Evolutionary conservation across 2,113 vertebrate species (phyloP).

Genomic region (Misgurnus anguillicaudatus): DNA sequence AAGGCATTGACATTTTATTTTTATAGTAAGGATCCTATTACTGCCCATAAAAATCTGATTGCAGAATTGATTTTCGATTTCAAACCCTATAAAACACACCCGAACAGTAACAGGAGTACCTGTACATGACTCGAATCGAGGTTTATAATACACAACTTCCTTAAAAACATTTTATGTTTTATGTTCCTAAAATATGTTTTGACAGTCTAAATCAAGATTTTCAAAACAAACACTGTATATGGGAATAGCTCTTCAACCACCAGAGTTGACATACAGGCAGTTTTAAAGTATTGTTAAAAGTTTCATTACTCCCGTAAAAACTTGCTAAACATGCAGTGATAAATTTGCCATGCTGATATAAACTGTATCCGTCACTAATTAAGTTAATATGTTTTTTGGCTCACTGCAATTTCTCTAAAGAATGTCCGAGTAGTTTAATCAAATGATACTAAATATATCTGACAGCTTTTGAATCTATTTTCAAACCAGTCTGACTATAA

Average conservation of each 20-base stretch:
- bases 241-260: not conserved
- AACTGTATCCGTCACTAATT: conserved; percentile 24
- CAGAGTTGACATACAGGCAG: not conserved
- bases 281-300: conserved; percentile 15
- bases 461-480: not conserved
- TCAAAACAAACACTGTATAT: not conserved
- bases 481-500: not conserved
- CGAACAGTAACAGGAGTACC: too few relatives aligned
- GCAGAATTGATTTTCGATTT: too few relatives aligned
- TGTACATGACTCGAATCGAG: too few relatives aligned
- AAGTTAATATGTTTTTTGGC: conserved; percentile 37
- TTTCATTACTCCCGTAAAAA: conserved; percentile 20
- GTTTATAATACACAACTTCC: too few relatives aligned
- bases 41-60: too few relatives aligned
- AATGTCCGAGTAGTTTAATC: not conserved
- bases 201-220: too few relatives aligned
- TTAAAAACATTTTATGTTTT: too few relatives aligned
- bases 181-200: too few relatives aligned
- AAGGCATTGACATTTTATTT: too few relatives aligned
- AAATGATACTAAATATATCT: not conserved
- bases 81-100: too few relatives aligned
- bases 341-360: conserved; percentile 2
- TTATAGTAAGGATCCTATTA: too few relatives aligned
- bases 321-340: not conserved
- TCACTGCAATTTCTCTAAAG: conserved; percentile 5